Conservation (phyloP, 2,888 invertebrate species). For the Timema cristinae region DNA sequence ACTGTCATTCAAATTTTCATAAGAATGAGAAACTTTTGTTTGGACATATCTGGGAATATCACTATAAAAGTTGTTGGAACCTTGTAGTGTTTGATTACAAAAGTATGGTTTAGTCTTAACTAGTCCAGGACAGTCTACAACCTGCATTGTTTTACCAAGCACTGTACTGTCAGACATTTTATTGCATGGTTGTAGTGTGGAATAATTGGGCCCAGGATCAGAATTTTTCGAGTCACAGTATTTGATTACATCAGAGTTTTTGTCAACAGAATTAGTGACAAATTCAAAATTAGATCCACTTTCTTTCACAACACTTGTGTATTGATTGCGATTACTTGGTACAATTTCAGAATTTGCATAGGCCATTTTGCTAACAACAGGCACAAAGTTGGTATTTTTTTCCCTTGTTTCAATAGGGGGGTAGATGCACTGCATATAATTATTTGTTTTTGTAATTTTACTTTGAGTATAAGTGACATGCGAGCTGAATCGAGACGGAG, state of each 20-base stretch:
- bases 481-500: conserved; percentile 22
- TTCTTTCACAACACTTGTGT: no score
- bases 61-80: neutral
- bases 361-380: no score
- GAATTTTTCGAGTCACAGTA: neutral
- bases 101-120: neutral
- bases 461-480: conserved; percentile 22
- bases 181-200: conserved; percentile 15
- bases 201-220: neutral
- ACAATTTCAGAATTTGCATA: no score
- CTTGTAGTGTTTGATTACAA: neutral
- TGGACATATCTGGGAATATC: neutral
- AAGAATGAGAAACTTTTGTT: no score
- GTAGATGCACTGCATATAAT: neutral
- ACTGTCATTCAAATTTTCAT: no score
- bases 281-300: no score
- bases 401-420: no score
- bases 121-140: neutral
- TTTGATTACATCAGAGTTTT: neutral
- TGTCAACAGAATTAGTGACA: no score
- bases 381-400: no score
- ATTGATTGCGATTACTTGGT: no score
- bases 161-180: conserved; percentile 12
- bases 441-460: conserved; percentile 20
- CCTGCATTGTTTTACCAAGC: conserved; percentile 16